A percentile compares a stretch with the other conserved stretches of the same genome.
Evolutionary conservation across 1,140 invertebrate species (phyloP).

Genomic region (Achatina immaculata): DNA sequence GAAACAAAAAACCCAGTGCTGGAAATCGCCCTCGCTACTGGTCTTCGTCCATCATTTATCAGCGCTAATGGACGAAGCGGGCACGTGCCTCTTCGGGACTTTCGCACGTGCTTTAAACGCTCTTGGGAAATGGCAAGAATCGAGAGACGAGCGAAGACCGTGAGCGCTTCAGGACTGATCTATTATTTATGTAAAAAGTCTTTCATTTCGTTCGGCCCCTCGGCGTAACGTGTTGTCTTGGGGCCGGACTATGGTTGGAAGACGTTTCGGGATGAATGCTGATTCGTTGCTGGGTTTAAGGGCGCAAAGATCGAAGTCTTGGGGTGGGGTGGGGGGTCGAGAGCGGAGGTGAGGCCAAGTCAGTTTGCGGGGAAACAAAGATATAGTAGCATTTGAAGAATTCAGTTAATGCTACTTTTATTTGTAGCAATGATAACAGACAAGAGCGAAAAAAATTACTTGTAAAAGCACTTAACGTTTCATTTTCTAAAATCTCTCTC

Average conservation of each 20-base stretch:
- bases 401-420: too few relatives aligned
- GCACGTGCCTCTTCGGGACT: slow-evolving; percentile 2
- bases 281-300: not conserved
- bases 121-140: slow-evolving; percentile 14
- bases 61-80: slow-evolving; percentile 1
- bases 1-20: too few relatives aligned
- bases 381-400: too few relatives aligned
- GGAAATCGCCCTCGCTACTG: not conserved
- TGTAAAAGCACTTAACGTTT: too few relatives aligned
- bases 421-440: too few relatives aligned
- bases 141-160: slow-evolving; percentile 12
- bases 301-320: not conserved
- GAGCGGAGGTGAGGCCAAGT: not conserved
- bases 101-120: not conserved
- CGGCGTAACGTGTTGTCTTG: not conserved
- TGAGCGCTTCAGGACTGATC: not conserved
- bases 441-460: too few relatives aligned
- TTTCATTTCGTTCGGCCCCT: not conserved
- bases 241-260: not conserved
- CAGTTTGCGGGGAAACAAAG: not conserved
- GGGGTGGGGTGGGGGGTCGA: not conserved
- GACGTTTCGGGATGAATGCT: not conserved
- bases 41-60: not conserved
- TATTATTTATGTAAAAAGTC: slow-evolving; percentile 7
- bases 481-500: too few relatives aligned